Percentiles rank a stretch among this genome's conserved stretches.
Conservation (phyloP, 2,797 vertebrate genomes). For the Iguana delicatissima region DNA sequence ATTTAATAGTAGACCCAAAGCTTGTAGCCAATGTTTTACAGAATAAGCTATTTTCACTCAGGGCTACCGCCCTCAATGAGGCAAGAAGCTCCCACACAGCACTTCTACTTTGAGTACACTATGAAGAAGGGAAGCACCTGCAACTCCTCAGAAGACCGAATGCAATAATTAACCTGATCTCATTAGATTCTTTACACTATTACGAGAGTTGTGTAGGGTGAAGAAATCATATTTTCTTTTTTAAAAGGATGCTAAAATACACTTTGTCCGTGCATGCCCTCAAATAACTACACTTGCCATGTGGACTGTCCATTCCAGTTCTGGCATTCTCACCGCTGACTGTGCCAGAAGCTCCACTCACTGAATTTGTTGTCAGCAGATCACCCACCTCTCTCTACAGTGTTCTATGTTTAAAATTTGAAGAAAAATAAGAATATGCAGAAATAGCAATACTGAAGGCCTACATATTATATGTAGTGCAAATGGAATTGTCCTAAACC, state of each 20-base stretch:
- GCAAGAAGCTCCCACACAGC: not conserved
- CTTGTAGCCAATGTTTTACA: not conserved
- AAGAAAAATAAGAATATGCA: too few relatives aligned
- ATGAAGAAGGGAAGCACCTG: not conserved
- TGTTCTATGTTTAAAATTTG: too few relatives aligned
- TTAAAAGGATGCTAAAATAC: not conserved
- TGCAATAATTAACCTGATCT: not conserved
- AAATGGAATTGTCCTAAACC: too few relatives aligned
- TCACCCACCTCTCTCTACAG: too few relatives aligned
- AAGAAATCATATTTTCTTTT: not conserved
- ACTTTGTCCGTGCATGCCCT: not conserved
- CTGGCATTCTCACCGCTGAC: not conserved
- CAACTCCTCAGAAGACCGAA: not conserved
- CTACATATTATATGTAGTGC: too few relatives aligned
- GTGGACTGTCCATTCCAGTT: not conserved
- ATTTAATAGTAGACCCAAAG: accelerated
- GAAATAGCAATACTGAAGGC: too few relatives aligned
- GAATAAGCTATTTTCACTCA: not conserved
- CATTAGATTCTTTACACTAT: not conserved
- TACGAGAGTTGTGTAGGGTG: not conserved
- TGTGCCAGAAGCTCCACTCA: too few relatives aligned
- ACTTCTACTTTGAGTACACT: not conserved
- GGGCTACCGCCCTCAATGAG: not conserved
- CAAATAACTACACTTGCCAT: not conserved
- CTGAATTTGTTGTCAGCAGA: too few relatives aligned